phyloP scores from a whole-genome alignment of 1,140 invertebrate genomes.

The Cyphomyrmex costatus region DNA sequence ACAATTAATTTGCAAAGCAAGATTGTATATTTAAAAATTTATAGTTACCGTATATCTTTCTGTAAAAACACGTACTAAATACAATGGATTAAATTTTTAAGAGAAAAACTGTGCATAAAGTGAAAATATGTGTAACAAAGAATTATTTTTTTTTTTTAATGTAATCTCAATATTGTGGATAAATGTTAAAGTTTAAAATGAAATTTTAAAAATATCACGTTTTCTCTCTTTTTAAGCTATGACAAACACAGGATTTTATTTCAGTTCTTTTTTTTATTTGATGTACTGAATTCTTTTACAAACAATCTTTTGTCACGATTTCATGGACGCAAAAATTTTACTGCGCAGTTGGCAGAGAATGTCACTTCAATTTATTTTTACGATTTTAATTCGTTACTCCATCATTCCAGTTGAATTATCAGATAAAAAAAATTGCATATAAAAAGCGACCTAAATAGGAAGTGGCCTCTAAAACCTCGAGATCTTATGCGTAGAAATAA shows the following conservation, averaged over 20 bases:
- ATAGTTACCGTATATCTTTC: background rate
- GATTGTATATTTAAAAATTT: background rate
- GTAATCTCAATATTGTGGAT: background rate
- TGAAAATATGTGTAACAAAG: background rate
- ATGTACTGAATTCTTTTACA: background rate
- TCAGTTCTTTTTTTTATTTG: background rate
- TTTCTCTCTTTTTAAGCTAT: background rate
- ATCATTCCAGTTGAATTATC: background rate
- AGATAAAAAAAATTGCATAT: slow-evolving; percentile 4
- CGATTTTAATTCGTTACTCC: slow-evolving; percentile 4
- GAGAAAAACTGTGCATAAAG: background rate
- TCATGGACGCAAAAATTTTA: background rate
- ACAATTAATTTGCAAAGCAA: background rate
- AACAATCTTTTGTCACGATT: background rate
- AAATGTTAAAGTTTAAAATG: background rate
- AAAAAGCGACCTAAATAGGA: slow-evolving; percentile 35
- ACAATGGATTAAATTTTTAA: background rate
- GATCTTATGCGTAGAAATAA: background rate
- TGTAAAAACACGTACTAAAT: background rate
- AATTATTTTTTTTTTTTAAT: background rate
- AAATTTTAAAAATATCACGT: background rate
- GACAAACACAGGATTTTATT: background rate
- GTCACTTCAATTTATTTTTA: slow-evolving; percentile 4
- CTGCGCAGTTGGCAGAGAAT: background rate
- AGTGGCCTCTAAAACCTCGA: slow-evolving; percentile 7